Evolutionary conservation across 2,888 invertebrate genomes (phyloP), one percentile per base, ranked within the genome.

Genomic region (Pseudococcus jackbeardsleyi): DNA sequence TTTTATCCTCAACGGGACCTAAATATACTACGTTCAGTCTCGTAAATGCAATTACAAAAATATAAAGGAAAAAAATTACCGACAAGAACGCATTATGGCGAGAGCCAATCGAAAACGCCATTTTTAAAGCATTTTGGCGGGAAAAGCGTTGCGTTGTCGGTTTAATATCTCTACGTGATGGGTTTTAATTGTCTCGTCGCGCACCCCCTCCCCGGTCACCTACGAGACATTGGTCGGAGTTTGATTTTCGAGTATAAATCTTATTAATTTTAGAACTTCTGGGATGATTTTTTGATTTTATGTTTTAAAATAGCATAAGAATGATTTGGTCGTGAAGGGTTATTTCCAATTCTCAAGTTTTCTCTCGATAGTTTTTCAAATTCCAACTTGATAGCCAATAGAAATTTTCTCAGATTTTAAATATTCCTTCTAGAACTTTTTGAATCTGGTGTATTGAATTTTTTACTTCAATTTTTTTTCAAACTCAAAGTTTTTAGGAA

Each of bases 11-110:
- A n/a, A 79, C 79, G 79, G 79, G 79, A 79, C 79, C 42, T 79
- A 79, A 59, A 79, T 79, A 79, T 79, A 79, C 79, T 79, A 79
- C 79, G 79, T 79, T 79, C n/a, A 79, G 79, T 79, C 79, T 79
- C 79, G 79, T 79, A 79, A 79, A 79, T 79, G 79, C 79, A 79
- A 79, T 79, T 79, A 79, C 79, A 79, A 79, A 79, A 79, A n/a
- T 79, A n/a, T n/a, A 42, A 9, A 79, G 12, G 17, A 59, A 19
- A 72, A 72, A 72, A 72, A 72, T 26, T 72, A n/a, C 68, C 68
- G 15, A 12, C 12, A 33, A 72, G n/a, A 26, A 9, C 59, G 19
- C 59, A 7, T n/a, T 59, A 11, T 19, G 19, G 4, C 68, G 46
- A 79, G 79, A 46, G 19, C 79, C 79, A 79, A 79, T 79, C 79